phyloP scores from a whole-genome alignment of 2,797 vertebrate species.

The Enteromius fasciolatus region DNA sequence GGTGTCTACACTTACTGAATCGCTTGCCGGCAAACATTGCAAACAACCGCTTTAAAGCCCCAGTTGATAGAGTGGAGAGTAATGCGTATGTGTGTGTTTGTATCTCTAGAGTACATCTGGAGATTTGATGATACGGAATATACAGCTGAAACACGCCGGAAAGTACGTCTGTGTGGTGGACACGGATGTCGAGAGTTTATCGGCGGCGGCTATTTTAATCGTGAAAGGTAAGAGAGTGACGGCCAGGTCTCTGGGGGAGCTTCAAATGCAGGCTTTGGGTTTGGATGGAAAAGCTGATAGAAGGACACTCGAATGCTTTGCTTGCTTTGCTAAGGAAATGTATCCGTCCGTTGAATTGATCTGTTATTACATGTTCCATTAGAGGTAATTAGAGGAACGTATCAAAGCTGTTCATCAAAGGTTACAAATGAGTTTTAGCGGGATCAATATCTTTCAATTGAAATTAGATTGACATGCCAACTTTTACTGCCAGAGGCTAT shows the following conservation, averaged over 20 bases:
- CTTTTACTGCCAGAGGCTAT: constrained; percentile 46
- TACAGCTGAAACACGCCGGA: constrained; percentile 92
- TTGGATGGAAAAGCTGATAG: constrained; percentile 34
- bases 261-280: constrained; percentile 2
- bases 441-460: constrained; percentile 72
- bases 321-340: constrained; percentile 70
- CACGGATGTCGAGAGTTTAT: constrained; percentile 92
- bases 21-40: constrained; percentile 3
- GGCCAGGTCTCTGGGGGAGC: neutral
- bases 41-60: constrained; percentile 15
- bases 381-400: constrained; percentile 74
- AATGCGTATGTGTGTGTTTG: constrained; percentile 45
- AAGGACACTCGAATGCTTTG: constrained; percentile 33
- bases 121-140: constrained; percentile 95
- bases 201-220: constrained; percentile 90
- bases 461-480: constrained; percentile 61
- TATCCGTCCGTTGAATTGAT: constrained; percentile 78
- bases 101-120: constrained; percentile 85
- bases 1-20: constrained; percentile 35
- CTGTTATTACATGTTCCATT: constrained; percentile 72
- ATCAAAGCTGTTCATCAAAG: constrained; percentile 72
- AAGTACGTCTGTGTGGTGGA: constrained; percentile 93
- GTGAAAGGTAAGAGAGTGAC: constrained; percentile 86
- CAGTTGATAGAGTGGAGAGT: constrained; percentile 21
- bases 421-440: constrained; percentile 72